Conservation (phyloP, 2,888 invertebrate genomes). For the Aporophyla nigra region DNA sequence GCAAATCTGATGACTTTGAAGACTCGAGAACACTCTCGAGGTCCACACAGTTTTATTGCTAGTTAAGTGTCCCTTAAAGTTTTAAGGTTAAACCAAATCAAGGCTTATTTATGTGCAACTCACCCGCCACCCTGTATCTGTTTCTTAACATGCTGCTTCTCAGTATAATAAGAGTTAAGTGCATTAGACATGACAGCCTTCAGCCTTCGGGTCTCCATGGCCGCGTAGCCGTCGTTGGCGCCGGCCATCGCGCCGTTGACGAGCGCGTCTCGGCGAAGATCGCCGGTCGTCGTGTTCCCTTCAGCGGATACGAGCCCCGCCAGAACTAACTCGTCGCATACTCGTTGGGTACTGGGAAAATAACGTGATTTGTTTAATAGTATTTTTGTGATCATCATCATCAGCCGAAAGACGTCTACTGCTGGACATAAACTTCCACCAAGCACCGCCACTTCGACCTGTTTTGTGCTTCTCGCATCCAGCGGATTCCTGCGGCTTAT, state of each 20-base stretch:
- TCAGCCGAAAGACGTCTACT: too few relatives aligned
- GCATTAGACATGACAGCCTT: slow-evolving; percentile 94
- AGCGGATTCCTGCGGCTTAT: too few relatives aligned
- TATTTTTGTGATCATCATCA: background rate
- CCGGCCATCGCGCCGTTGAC: slow-evolving; percentile 87
- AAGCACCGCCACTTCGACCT: too few relatives aligned
- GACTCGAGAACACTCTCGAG: too few relatives aligned
- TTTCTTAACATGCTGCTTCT: slow-evolving; percentile 98
- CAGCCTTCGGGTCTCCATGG: slow-evolving; percentile 94
- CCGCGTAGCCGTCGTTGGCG: slow-evolving; percentile 92
- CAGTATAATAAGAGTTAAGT: slow-evolving; percentile 96
- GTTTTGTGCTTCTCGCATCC: too few relatives aligned
- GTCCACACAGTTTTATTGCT: too few relatives aligned
- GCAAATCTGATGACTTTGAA: too few relatives aligned
- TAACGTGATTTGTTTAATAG: background rate
- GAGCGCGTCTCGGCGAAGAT: slow-evolving; percentile 84
- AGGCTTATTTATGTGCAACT: slow-evolving; percentile 62
- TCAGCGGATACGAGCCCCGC: slow-evolving; percentile 85
- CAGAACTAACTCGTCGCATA: slow-evolving; percentile 84
- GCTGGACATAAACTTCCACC: too few relatives aligned
- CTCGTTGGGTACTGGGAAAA: slow-evolving; percentile 84
- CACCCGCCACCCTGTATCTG: slow-evolving; percentile 96
- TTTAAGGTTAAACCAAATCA: background rate
- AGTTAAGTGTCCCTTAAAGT: too few relatives aligned
- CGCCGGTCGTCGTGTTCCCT: slow-evolving; percentile 81